Base-by-base conservation (phyloP, 2,888 invertebrate genomes). In the Dryocosmus kuriphilus region DNA sequence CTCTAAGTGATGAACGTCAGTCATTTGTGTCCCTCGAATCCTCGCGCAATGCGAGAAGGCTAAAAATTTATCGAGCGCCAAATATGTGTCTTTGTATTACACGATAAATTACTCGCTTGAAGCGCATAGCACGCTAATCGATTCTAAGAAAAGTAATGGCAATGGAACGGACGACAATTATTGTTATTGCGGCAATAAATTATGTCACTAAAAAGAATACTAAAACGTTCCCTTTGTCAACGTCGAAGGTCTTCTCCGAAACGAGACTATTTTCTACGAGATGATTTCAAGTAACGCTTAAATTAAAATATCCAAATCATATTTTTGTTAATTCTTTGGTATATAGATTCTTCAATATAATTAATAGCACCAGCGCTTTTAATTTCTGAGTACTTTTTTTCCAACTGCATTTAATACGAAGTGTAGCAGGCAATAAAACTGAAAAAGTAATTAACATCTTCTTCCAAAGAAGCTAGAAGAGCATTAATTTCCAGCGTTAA, bases 1-100 rank as follows among this genome's bases (percentile, higher is more conserved):
- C 79, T 85, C 84, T 84, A 83, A 86, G 86, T 87, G 86, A 85
- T 86, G 82, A 79, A 83, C 80, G 82, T 84, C 84, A 86, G 82
- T 85, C 84, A 88, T 88, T 85, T 79, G 87, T 85, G 82, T 79
- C 76, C 83, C 80, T 71, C 51, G 51, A 71, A 51, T 51, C 71
- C 71, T 71, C 71, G 30, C 27, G 46, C 46, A 67, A 30, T 51
- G 41, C 67, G 16, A 27, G 46, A 51, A 71, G 51, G 30, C 30
- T 6, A 71, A 51, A 71, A 71, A 71, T 71, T 71, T 71, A 71
- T 71, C 30, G 51, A 51, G 24, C 51, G 32, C 51, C 19, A 8
- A 46, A 46, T 27, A 71, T 51, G 30, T 30, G 71, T 71, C 71
- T 71, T 71, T n/a, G 71, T 51, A 71, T 71, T 71, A 51, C 71